A percentile compares a stretch with the other conserved stretches of the same genome.
phyloP scores from a whole-genome alignment of 2,113 vertebrate species.

The Glareola pratincola region DNA sequence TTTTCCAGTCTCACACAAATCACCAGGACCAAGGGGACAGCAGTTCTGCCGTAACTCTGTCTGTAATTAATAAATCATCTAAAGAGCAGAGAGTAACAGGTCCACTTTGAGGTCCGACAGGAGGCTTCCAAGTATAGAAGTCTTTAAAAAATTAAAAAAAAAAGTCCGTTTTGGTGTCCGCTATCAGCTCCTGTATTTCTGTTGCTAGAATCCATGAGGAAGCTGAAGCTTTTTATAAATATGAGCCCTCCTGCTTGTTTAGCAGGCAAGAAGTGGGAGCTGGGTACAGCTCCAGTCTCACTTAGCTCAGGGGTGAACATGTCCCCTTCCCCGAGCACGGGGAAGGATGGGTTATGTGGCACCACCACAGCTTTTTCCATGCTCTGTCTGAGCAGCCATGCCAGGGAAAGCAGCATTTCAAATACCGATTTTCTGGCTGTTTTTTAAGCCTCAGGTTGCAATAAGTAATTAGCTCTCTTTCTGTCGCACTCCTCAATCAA shows the following conservation, averaged over 20 bases:
- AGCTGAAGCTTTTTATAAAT: neutral
- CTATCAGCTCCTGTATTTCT: neutral
- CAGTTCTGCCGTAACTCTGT: neutral
- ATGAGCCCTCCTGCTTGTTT: neutral
- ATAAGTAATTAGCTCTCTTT: neutral
- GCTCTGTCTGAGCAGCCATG: neutral
- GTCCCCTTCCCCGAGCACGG: neutral
- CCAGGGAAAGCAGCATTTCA: neutral
- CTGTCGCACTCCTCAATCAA: neutral
- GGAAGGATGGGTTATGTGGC: neutral
- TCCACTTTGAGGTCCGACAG: constrained; percentile 50
- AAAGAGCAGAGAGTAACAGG: constrained; percentile 23
- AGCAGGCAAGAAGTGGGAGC: neutral
- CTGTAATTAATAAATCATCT: constrained; percentile 68
- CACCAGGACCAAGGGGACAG: neutral
- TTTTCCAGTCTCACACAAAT: constrained; percentile 21
- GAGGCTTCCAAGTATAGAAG: constrained; percentile 22
- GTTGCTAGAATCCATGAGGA: neutral
- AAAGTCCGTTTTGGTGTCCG: neutral
- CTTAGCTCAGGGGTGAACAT: neutral
- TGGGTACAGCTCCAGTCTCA: neutral
- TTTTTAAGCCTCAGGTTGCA: neutral
- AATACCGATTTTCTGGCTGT: neutral
- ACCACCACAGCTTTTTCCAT: neutral
- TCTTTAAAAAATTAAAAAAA: neutral